These are phyloP conservation scores for Pangasius mekongensis DNA, from an alignment of 2,797 vertebrate species.

Conservation along the genomic window DNA sequence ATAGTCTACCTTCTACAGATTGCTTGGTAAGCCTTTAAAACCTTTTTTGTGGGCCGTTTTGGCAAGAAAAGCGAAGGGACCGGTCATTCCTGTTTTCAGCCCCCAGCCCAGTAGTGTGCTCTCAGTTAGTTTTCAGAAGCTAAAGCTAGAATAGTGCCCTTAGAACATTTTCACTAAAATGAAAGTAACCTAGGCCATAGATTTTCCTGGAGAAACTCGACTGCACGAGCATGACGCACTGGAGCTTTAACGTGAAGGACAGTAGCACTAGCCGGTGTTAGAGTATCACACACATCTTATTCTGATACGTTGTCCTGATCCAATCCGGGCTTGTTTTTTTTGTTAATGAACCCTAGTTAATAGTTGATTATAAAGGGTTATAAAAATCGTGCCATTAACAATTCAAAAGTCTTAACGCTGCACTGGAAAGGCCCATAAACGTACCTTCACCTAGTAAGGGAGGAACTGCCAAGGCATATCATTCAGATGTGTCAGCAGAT, in stretches of 20 bases:
- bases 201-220: conserved; percentile 1
- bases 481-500: conserved; percentile 46
- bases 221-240: conserved; percentile 11
- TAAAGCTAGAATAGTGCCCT: not conserved
- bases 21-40: conserved; percentile 30
- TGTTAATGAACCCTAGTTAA: not conserved
- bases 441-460: conserved; percentile 34
- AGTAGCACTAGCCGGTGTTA: not conserved
- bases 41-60: conserved; percentile 30
- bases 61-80: conserved; percentile 45
- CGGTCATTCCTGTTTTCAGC: conserved; percentile 33
- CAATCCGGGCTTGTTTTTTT: not conserved
- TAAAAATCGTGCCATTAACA: conserved; percentile 1
- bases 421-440: conserved; percentile 39
- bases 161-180: conserved; percentile 25
- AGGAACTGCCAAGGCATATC: conserved; percentile 50
- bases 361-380: not conserved
- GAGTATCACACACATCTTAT: not conserved
- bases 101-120: not conserved
- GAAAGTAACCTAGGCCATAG: conserved; percentile 36
- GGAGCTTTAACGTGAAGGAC: conserved; percentile 8
- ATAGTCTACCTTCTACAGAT: conserved; percentile 9
- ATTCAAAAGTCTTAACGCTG: conserved; percentile 7
- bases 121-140: conserved; percentile 25
- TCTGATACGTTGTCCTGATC: not conserved